Base-by-base conservation (phyloP, 1,140 invertebrate genomes). In the Zaprionus capensis region DNA sequence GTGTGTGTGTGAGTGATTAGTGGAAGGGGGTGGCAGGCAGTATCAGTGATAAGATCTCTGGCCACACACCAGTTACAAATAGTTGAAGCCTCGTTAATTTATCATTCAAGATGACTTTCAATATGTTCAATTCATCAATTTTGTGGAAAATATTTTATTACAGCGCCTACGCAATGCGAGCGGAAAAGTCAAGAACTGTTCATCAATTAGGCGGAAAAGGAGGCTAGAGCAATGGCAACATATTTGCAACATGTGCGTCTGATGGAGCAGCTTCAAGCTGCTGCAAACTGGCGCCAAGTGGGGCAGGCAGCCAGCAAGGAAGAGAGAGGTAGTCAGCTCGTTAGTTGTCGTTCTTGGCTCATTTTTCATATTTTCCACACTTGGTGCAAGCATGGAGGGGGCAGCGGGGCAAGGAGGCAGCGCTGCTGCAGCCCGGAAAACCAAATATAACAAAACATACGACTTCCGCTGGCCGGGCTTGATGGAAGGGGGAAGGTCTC, bases 321-420 rank as follows among this genome's bases (percentile, higher is more conserved):
- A 12, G 26, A 11, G 5, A 11, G 14, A 62, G 7, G 44, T 36
- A 31, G 14, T 12, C 20, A 53, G 55, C 70, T 83, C 72, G 83
- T 74, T 80, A 78, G 68, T 70, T 83, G 71, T 80, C 63, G 68
- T 63, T 63, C 14, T 70, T 7, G 7, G 55, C n/a, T 78, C 85
- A 90, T 90, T 90, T 90, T 90, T 90, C 85, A 90, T 91, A 85
- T 80, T 86, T 77, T 86, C 80, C 76, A 85, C 76, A 86, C 78
- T 78, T 53, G 57, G 51, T 53, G 41, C 24, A 41, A 38, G 61
- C 68, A 62, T n/a, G 53, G 65, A 0, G 7, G 28, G 7, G 28
- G 28, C 28, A 31, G 6, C 7, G 36, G 26, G 46, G 46, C 41
- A 17, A 46, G n/a, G 6, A 46, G n/a, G 41, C 41, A 34, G 36